A percentile compares a stretch with the other conserved stretches of the same genome.
phyloP scores from a whole-genome alignment of 2,113 vertebrate species.

The Furnarius figulus region DNA sequence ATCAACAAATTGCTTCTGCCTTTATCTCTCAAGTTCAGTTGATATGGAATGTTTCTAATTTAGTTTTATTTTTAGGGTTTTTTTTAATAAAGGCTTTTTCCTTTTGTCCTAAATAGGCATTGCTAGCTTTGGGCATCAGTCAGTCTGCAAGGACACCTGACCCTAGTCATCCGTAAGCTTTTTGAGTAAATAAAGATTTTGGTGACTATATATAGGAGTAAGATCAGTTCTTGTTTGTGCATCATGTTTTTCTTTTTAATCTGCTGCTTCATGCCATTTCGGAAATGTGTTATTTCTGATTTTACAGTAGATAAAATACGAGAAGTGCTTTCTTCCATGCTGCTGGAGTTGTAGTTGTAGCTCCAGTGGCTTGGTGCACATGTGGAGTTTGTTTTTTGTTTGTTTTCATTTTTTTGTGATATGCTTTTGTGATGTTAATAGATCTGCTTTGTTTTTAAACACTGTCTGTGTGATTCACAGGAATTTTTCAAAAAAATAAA shows the following conservation, averaged over 20 bases:
- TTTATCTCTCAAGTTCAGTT: neutral
- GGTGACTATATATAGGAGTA: neutral
- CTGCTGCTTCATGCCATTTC: neutral
- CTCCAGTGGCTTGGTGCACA: neutral
- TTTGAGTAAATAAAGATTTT: conserved; percentile 56
- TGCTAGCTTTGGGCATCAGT: conserved; percentile 94
- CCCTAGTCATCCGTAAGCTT: conserved; percentile 90
- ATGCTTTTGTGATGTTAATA: neutral
- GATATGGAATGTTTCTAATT: neutral
- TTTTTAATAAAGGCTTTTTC: neutral
- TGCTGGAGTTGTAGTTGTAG: neutral
- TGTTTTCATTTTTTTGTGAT: neutral
- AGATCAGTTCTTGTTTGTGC: neutral
- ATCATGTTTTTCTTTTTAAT: neutral
- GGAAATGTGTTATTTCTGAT: neutral
- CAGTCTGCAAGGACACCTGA: conserved; percentile 95
- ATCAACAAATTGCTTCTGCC: neutral
- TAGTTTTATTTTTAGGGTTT: neutral
- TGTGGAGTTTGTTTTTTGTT: neutral
- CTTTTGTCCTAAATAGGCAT: conserved; percentile 71
- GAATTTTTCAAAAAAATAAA: neutral
- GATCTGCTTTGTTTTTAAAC: neutral
- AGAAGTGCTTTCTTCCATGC: neutral
- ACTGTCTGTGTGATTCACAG: neutral
- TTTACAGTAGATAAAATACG: neutral